A percentile compares a stretch with the other conserved stretches of the same genome.
These are phyloP conservation scores for Orthochromis malagaraziensis DNA, from an alignment of 2,113 vertebrate species.

Conservation along the genomic window DNA sequence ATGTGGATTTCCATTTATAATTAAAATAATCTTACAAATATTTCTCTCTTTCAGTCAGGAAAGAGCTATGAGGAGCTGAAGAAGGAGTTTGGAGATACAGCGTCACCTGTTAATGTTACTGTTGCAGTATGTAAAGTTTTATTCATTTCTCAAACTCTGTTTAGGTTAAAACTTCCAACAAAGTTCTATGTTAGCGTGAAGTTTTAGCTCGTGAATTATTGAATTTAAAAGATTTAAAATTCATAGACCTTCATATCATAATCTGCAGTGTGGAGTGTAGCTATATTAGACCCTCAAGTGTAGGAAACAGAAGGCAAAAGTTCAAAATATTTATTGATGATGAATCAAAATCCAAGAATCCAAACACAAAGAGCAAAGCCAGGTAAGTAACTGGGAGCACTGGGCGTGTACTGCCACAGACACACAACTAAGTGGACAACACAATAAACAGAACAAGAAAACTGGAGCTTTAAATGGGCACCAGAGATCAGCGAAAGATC, in stretches of 20 bases:
- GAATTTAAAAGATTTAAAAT: neutral
- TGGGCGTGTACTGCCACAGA: neutral
- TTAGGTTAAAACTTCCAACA: neutral
- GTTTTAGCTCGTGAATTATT: neutral
- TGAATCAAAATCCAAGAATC: neutral
- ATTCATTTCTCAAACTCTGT: neutral
- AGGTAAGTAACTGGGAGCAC: neutral
- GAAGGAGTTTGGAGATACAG: conserved; percentile 73
- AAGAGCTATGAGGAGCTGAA: conserved; percentile 84
- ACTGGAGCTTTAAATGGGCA: neutral
- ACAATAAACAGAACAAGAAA: neutral
- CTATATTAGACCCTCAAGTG: neutral
- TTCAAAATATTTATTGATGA: neutral
- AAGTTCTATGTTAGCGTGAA: neutral
- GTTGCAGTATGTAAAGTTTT: conserved; percentile 47
- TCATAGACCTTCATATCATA: neutral
- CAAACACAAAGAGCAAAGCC: neutral
- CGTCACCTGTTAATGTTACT: conserved; percentile 39
- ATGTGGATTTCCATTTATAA: neutral
- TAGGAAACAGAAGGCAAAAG: neutral
- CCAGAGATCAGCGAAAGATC: neutral
- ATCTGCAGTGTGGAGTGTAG: neutral
- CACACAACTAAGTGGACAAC: neutral
- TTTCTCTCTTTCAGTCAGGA: conserved; percentile 69
- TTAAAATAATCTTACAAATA: neutral